Evolutionary conservation across 30 jellyfish, hydroid and myxozoan genomes (phyloP).

Genomic region (Hydractinia echinata): DNA sequence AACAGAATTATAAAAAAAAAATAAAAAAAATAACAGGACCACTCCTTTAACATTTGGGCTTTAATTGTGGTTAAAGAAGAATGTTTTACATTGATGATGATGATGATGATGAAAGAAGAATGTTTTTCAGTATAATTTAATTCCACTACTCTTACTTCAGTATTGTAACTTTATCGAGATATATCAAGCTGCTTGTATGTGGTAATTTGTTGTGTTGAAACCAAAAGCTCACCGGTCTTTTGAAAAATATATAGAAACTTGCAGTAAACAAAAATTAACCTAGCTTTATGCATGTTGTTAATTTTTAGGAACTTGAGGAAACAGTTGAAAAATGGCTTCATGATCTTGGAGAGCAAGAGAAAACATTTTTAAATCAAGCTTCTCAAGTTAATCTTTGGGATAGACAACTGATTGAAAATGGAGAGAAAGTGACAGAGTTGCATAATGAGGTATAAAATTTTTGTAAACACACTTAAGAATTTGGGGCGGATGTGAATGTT

Average conservation of each 20-base stretch:
- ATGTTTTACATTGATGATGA: no score
- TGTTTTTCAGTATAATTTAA: no score
- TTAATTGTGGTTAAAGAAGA: no score
- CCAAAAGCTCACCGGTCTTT: background rate
- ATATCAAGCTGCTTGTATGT: no score
- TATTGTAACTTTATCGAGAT: no score
- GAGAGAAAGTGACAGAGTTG: slow-evolving; percentile 80
- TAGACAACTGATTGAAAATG: slow-evolving; percentile 75
- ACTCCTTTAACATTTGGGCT: no score
- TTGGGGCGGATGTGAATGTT: no score
- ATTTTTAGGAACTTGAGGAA: slow-evolving; percentile 27
- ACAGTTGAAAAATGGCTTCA: slow-evolving; percentile 71
- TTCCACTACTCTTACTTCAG: background rate
- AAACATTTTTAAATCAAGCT: slow-evolving; percentile 72
- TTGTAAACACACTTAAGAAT: no score
- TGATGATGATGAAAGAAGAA: no score
- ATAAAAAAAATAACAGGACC: no score
- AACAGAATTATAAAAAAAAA: no score
- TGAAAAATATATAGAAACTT: background rate
- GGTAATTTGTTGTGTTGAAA: no score
- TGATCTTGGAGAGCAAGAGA: slow-evolving; percentile 88
- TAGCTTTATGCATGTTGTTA: background rate
- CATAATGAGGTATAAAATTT: slow-evolving; percentile 49
- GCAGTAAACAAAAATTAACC: background rate
- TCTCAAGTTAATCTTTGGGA: slow-evolving; percentile 93